Conservation (phyloP, 2,113 vertebrate genomes). For the Anser cygnoides region DNA sequence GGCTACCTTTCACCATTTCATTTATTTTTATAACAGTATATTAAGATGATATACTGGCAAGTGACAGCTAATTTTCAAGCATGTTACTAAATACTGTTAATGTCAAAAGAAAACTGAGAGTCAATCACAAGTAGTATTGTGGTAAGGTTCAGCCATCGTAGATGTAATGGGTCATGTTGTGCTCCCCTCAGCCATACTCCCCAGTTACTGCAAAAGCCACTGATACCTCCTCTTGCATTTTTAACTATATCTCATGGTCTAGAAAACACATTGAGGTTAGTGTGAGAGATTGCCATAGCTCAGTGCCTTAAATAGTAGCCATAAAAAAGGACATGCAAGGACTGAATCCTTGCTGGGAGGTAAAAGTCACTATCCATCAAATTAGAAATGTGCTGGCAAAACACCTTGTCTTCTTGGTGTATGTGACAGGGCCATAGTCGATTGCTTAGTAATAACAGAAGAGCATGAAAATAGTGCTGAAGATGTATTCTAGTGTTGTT, state of each 20-base stretch:
- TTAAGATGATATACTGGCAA: background rate
- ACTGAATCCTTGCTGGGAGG: background rate
- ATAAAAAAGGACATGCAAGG: background rate
- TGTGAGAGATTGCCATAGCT: background rate
- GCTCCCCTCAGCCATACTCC: background rate
- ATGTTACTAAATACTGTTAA: background rate
- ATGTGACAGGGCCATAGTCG: background rate
- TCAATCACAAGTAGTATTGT: background rate
- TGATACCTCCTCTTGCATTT: background rate
- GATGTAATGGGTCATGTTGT: background rate
- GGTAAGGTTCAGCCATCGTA: background rate
- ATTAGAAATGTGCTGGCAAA: constrained; percentile 24
- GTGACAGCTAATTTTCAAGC: background rate
- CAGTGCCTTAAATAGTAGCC: background rate
- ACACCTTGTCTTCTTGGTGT: constrained; percentile 18
- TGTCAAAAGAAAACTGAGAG: background rate
- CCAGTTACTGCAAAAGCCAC: background rate
- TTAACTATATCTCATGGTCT: background rate
- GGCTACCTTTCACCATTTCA: background rate
- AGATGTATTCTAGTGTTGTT: background rate
- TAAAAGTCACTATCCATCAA: background rate
- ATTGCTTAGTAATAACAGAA: background rate
- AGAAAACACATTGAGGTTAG: background rate
- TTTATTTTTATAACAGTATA: background rate
- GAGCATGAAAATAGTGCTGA: background rate